A percentile compares a stretch with the other conserved stretches of the same genome.
Conservation (phyloP, 2,113 vertebrate genomes). For the Camarhynchus parvulus region DNA sequence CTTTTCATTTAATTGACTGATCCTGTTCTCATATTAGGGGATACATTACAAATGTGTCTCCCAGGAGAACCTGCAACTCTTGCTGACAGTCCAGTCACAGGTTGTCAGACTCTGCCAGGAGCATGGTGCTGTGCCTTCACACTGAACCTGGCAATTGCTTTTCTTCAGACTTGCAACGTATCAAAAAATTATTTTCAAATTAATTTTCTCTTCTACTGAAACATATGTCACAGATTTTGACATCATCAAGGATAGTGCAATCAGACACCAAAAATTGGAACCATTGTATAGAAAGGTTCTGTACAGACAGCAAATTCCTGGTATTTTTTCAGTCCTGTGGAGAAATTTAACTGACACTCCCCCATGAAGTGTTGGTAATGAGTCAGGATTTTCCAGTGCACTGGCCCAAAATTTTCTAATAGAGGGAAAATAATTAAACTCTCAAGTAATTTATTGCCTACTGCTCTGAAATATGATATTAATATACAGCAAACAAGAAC, state of each 20-base stretch:
- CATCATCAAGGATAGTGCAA: not conserved
- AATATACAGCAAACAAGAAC: not conserved
- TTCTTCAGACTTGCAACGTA: not conserved
- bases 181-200: not conserved
- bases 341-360: not conserved
- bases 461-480: not conserved
- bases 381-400: not conserved
- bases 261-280: not conserved
- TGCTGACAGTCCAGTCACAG: not conserved
- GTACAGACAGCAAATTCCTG: not conserved
- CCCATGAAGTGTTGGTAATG: not conserved
- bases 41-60: not conserved
- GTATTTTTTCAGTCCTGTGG: not conserved
- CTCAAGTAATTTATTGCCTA: not conserved
- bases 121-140: not conserved
- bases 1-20: slow-evolving; percentile 8
- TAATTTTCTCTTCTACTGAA: not conserved
- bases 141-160: not conserved
- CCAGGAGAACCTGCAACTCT: not conserved
- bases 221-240: not conserved
- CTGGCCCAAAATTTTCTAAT: not conserved
- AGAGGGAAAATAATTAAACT: not conserved
- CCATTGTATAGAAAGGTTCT: not conserved
- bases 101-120: not conserved
- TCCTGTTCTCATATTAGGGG: not conserved